These are phyloP conservation scores for Proctacanthus coquilletti DNA, from an alignment of 1,140 invertebrate genomes.

Conservation along the genomic window DNA sequence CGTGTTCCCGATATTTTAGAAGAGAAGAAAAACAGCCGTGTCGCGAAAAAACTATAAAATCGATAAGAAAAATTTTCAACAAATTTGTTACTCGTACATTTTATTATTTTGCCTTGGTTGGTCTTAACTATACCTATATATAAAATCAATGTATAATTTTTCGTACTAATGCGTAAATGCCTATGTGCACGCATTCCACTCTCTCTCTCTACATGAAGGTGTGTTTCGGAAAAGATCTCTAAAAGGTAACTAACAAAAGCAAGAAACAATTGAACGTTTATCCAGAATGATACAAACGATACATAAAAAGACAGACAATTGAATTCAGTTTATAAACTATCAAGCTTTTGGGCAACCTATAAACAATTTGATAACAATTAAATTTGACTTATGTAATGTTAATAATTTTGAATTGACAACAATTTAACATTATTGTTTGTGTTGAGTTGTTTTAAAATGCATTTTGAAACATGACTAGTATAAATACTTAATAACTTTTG, in stretches of 20 bases:
- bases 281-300: background rate
- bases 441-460: background rate
- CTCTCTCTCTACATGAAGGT: constrained; percentile 39
- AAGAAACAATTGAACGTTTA: constrained; percentile 17
- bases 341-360: constrained; percentile 1
- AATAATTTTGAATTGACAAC: constrained; percentile 1
- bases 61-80: too few relatives aligned
- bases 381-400: constrained; percentile 3
- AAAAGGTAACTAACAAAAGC: constrained; percentile 51
- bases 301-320: constrained; percentile 13
- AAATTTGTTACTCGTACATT: too few relatives aligned
- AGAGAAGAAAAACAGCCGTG: too few relatives aligned
- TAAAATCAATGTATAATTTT: constrained; percentile 15
- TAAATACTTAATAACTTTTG: too few relatives aligned
- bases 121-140: too few relatives aligned
- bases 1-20: too few relatives aligned
- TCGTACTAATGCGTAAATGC: constrained; percentile 38
- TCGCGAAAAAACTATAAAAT: too few relatives aligned
- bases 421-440: constrained; percentile 4
- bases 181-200: constrained; percentile 31
- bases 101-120: too few relatives aligned
- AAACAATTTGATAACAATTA: constrained; percentile 2
- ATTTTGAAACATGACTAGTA: constrained; percentile 1
- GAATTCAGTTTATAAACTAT: too few relatives aligned
- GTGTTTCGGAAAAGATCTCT: constrained; percentile 87